A percentile compares a stretch with the other conserved stretches of the same genome.
Evolutionary conservation across 2,797 vertebrate genomes (phyloP).

Genomic region (Bovichtus variegatus): DNA sequence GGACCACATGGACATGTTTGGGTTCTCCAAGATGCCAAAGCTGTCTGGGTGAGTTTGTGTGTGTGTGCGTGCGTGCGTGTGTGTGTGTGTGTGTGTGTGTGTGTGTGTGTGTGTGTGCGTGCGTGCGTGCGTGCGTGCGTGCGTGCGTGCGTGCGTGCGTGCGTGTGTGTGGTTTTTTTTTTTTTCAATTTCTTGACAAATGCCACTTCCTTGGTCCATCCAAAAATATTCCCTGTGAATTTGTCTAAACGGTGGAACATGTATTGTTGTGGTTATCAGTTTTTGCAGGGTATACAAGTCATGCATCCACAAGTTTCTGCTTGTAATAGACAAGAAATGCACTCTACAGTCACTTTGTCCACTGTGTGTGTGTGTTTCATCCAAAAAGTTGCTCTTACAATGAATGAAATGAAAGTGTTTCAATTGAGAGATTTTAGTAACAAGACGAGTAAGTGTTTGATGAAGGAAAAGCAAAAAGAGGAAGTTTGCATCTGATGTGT

Average conservation of each 20-base stretch:
- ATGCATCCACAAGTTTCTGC: not conserved
- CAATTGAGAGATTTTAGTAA: not conserved
- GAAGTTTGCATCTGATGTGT: not conserved
- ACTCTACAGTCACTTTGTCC: not conserved
- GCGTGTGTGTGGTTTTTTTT: slow-evolving; percentile 31
- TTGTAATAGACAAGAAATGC: not conserved
- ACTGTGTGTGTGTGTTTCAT: not conserved
- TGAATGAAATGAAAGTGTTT: not conserved
- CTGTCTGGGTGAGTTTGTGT: slow-evolving; percentile 91
- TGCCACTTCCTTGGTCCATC: not conserved
- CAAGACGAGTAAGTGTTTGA: not conserved
- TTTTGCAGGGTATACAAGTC: not conserved
- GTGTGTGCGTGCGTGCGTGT: slow-evolving; percentile 85
- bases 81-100: slow-evolving; percentile 88
- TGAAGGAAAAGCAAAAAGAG: not conserved
- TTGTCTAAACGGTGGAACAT: not conserved
- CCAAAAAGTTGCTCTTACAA: not conserved
- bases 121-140: slow-evolving; percentile 85
- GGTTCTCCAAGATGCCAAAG: slow-evolving; percentile 96
- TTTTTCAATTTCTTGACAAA: not conserved
- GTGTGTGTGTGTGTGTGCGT: slow-evolving; percentile 71
- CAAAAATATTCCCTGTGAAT: not conserved
- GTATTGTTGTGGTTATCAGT: too few species aligned
- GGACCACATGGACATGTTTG: slow-evolving; percentile 94
- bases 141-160: slow-evolving; percentile 90